These are phyloP conservation scores for Meda fulgida DNA, from an alignment of 2,797 vertebrate species.

Conservation along the genomic window DNA sequence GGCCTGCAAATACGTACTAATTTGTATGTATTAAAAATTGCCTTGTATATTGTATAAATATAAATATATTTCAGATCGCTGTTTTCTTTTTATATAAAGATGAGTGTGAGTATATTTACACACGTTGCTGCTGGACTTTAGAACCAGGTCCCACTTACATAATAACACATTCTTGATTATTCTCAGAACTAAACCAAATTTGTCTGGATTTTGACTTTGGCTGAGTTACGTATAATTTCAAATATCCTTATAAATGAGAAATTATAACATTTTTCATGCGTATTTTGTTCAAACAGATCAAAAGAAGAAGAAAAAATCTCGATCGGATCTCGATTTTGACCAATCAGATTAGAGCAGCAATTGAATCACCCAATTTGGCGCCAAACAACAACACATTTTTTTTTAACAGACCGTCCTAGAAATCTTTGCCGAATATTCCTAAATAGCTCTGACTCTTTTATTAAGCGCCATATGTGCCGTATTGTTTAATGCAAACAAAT, in stretches of 20 bases:
- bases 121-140: background rate
- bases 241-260: background rate
- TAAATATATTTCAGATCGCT: background rate
- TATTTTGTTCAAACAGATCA: background rate
- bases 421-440: background rate
- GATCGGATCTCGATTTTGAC: background rate
- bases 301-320: background rate
- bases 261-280: background rate
- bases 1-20: background rate
- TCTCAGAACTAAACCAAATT: background rate
- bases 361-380: background rate
- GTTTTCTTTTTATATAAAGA: background rate
- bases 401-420: no score
- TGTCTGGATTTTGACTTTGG: background rate
- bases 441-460: background rate
- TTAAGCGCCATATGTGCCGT: background rate
- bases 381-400: background rate
- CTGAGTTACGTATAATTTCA: background rate
- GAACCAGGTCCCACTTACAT: background rate
- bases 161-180: background rate
- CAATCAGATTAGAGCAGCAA: slow-evolving; percentile 11
- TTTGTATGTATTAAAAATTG: background rate
- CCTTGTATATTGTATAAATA: background rate
- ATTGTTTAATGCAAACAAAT: background rate
- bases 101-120: background rate